phyloP scores from a whole-genome alignment of 2,797 vertebrate genomes.

The Anableps anableps region DNA sequence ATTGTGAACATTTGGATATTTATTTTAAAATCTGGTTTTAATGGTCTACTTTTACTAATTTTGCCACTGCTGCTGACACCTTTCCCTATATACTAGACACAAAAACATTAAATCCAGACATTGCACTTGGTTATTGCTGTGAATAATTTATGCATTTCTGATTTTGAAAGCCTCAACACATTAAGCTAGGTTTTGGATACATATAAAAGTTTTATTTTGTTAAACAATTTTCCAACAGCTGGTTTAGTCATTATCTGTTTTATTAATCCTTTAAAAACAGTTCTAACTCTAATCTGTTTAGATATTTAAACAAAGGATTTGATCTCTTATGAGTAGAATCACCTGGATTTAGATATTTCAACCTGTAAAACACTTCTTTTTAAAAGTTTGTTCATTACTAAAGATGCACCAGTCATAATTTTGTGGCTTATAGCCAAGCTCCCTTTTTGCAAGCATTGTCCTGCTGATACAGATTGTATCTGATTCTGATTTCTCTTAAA shows the following conservation, averaged over 20 bases:
- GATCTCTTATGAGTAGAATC: background rate
- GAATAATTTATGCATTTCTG: background rate
- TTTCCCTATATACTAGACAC: background rate
- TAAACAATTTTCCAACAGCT: background rate
- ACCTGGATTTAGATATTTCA: background rate
- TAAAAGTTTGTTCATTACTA: background rate
- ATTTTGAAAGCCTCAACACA: background rate
- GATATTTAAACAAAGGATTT: background rate
- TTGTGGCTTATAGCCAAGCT: background rate
- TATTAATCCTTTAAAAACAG: background rate
- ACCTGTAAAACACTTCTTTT: background rate
- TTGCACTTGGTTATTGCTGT: background rate
- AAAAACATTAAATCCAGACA: background rate
- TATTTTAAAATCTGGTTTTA: background rate
- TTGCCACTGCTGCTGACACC: background rate
- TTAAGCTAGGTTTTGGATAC: background rate
- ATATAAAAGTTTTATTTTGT: background rate
- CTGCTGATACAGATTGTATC: background rate
- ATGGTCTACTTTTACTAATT: background rate
- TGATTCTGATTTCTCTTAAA: background rate
- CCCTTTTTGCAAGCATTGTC: background rate
- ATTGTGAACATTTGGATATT: background rate
- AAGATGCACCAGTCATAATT: too few relatives aligned
- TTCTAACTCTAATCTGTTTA: background rate
- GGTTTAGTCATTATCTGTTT: background rate